Conservation (phyloP, 2,888 invertebrate genomes). For the Loripinus fragilis region DNA sequence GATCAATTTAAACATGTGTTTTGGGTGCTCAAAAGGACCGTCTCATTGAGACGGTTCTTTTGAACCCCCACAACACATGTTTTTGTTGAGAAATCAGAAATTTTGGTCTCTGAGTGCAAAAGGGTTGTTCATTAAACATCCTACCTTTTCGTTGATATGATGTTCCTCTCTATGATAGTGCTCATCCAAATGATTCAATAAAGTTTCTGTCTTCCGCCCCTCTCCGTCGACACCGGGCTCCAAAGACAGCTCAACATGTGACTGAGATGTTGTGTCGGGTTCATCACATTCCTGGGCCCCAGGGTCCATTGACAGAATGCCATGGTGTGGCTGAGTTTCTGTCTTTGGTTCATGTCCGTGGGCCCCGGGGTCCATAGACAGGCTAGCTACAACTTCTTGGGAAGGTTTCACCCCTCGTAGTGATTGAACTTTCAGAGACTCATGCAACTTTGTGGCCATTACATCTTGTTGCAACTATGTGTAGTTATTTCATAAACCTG, state of each 20-base stretch:
- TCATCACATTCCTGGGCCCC: neutral
- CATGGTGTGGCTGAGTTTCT: neutral
- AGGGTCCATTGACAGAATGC: constrained; percentile 6
- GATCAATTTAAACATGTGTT: no score
- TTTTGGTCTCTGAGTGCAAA: no score
- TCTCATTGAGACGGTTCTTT: no score
- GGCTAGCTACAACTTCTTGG: neutral
- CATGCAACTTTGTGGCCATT: neutral
- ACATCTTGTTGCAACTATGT: no score
- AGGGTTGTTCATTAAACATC: neutral
- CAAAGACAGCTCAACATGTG: neutral
- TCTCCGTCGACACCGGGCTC: neutral
- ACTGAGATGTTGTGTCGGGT: neutral
- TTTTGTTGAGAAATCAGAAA: no score
- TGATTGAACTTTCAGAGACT: constrained; percentile 4
- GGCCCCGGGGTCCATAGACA: neutral
- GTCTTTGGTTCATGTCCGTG: neutral
- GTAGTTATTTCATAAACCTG: no score
- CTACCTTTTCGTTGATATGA: constrained; percentile 71
- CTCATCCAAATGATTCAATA: neutral
- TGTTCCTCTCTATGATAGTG: constrained; percentile 68
- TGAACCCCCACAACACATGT: no score
- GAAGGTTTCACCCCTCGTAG: neutral
- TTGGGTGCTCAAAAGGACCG: no score
- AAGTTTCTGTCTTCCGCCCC: neutral